Conservation (phyloP, 2,888 invertebrate species). For the Aproaerema taeniolella region DNA sequence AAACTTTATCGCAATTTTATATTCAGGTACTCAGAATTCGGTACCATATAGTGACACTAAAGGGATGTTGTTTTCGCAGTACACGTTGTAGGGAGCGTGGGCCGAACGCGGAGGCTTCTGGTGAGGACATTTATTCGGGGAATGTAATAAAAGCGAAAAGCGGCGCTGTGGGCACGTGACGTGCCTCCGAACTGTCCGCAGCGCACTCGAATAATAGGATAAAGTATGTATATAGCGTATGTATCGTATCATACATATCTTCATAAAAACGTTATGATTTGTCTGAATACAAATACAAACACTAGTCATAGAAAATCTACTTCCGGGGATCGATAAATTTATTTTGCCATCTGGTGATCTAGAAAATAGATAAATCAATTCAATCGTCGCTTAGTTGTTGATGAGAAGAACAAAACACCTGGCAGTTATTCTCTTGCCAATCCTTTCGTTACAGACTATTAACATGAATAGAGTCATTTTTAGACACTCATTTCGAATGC, state of each 20-base stretch:
- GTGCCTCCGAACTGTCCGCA: slow-evolving; percentile 38
- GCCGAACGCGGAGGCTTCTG: not conserved
- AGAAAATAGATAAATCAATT: too few species aligned
- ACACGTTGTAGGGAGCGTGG: not conserved
- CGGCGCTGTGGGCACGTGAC: slow-evolving; percentile 44
- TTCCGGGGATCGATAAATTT: too few species aligned
- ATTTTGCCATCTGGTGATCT: too few species aligned
- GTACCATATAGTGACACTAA: too few species aligned
- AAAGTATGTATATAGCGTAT: slow-evolving; percentile 53
- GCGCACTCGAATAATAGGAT: slow-evolving; percentile 28
- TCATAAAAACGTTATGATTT: too few species aligned
- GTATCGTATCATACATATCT: slow-evolving; percentile 26
- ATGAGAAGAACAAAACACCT: too few species aligned
- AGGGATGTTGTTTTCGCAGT: not conserved
- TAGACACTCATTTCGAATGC: slow-evolving; percentile 21
- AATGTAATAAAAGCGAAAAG: slow-evolving; percentile 9
- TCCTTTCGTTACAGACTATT: slow-evolving; percentile 21
- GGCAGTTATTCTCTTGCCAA: slow-evolving; percentile 17
- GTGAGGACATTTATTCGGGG: slow-evolving; percentile 7
- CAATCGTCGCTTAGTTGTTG: too few species aligned
- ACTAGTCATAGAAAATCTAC: too few species aligned
- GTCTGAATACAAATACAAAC: too few species aligned
- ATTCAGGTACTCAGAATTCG: too few species aligned
- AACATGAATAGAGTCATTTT: too few species aligned
- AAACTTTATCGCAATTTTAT: too few species aligned